phyloP scores from a whole-genome alignment of 2,113 vertebrate species.

The Vicugna pacos region DNA sequence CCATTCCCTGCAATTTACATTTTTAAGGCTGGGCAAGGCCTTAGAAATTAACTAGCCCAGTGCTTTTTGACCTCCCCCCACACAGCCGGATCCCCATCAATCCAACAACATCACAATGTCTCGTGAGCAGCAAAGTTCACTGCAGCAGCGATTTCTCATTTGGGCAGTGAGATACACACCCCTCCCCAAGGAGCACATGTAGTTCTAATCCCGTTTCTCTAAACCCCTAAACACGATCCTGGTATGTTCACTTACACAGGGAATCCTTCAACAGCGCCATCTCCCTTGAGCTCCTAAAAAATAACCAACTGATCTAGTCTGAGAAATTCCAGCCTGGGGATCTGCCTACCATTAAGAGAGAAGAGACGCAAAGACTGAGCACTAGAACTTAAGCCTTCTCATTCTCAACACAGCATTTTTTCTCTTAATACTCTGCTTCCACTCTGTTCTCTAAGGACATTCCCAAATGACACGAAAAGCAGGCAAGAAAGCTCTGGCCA shows the following conservation, averaged over 20 bases:
- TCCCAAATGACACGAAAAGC: neutral
- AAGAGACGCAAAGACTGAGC: neutral
- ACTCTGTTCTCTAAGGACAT: neutral
- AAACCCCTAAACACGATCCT: neutral
- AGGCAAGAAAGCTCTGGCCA: neutral
- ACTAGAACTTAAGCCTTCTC: neutral
- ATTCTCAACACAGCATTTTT: neutral
- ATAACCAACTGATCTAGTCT: neutral
- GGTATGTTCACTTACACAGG: neutral
- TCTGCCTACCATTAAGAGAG: neutral
- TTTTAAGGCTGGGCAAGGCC: neutral
- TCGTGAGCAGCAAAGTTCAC: neutral
- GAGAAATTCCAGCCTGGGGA: neutral
- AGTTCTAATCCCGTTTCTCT: neutral
- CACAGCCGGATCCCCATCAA: neutral
- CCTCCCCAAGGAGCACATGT: too few relatives aligned
- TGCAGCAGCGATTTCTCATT: neutral
- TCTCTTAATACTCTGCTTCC: neutral
- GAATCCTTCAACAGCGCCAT: neutral
- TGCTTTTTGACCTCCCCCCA: neutral
- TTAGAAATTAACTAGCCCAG: neutral
- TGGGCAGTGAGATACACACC: neutral
- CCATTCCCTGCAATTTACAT: neutral
- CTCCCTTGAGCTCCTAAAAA: neutral
- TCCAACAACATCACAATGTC: neutral